phyloP scores from a whole-genome alignment of 2,797 vertebrate species.

The Danio kyathit region DNA sequence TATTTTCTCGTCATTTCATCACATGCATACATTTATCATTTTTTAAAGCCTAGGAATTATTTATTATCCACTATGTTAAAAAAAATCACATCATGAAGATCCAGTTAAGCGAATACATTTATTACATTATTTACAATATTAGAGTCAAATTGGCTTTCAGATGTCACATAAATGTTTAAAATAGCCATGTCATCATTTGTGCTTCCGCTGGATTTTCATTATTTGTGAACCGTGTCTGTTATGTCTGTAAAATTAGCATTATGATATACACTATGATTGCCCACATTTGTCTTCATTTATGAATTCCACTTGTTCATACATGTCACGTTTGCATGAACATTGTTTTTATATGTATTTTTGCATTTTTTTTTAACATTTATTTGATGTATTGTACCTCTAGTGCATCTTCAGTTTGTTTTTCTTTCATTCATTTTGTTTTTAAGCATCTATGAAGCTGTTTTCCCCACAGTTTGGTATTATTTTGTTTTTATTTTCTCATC shows the following conservation, averaged over 20 bases:
- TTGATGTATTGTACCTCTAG: neutral
- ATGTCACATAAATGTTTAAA: neutral
- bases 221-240: neutral
- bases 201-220: slow-evolving; percentile 47
- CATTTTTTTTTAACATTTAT: neutral
- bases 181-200: slow-evolving; percentile 26
- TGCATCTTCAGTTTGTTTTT: too few species aligned
- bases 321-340: neutral
- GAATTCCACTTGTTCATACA: neutral
- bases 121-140: neutral
- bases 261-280: neutral
- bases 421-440: too few species aligned
- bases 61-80: neutral
- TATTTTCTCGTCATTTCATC: too few species aligned
- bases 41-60: neutral
- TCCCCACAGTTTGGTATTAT: too few species aligned
- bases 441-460: too few species aligned
- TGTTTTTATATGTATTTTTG: neutral
- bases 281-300: neutral
- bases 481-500: too few species aligned
- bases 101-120: neutral
- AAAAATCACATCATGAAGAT: neutral
- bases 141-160: neutral
- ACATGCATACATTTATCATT: neutral
- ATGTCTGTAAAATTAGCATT: neutral